Conservation (phyloP, 2,113 vertebrate species). For the Ammodytes dubius region DNA sequence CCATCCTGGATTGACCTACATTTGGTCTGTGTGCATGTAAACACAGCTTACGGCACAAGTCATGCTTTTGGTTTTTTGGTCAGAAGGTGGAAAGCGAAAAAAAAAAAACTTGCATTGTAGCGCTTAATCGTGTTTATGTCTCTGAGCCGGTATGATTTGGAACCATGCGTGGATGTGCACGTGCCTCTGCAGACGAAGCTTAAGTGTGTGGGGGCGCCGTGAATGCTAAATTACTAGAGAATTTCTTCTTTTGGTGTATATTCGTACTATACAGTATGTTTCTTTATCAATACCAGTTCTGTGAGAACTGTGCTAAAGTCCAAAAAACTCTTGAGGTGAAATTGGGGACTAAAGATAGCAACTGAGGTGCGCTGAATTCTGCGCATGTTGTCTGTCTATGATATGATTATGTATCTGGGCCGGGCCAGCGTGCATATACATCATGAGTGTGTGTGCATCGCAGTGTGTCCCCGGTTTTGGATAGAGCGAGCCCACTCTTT, state of each 20-base stretch:
- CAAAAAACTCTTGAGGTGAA: no score
- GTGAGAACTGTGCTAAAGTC: no score
- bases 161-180: background rate
- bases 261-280: no score
- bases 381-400: background rate
- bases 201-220: background rate
- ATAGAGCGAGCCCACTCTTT: conserved; percentile 41
- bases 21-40: conserved; percentile 56
- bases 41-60: conserved; percentile 33
- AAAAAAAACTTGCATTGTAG: conserved; percentile 1
- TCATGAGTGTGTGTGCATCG: conserved; percentile 55
- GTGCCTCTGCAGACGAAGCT: background rate
- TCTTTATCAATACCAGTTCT: no score
- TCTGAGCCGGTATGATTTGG: background rate
- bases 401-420: conserved; percentile 76
- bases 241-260: no score
- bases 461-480: conserved; percentile 46
- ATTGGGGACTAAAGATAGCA: no score
- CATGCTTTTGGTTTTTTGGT: conserved; percentile 27
- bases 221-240: no score
- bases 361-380: no score
- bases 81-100: conserved; percentile 22
- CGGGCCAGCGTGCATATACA: conserved; percentile 36
- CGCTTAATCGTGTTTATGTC: conserved; percentile 20
- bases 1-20: conserved; percentile 62